These are phyloP conservation scores for Pleuronectes platessa DNA, from an alignment of 2,113 vertebrate genomes.

Conservation along the genomic window DNA sequence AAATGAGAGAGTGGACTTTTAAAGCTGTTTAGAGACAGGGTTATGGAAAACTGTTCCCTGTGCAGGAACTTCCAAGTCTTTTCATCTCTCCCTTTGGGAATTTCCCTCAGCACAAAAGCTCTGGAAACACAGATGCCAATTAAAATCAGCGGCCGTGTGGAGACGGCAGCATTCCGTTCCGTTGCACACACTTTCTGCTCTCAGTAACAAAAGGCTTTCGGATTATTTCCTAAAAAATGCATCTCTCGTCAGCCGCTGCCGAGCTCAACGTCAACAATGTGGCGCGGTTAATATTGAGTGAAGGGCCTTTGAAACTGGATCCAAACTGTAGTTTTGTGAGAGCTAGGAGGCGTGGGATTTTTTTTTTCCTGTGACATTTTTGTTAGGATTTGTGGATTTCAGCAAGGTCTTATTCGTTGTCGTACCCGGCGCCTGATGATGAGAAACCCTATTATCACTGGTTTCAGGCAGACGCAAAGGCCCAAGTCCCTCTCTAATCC, in stretches of 20 bases:
- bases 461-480: constrained; percentile 58
- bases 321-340: constrained; percentile 17
- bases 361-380: constrained; percentile 4
- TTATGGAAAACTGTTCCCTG: constrained; percentile 29
- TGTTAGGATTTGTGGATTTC: constrained; percentile 50
- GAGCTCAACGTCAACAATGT: constrained; percentile 24
- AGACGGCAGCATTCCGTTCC: constrained; percentile 24
- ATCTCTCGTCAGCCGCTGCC: constrained; percentile 24
- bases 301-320: constrained; percentile 33
- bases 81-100: constrained; percentile 52
- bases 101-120: constrained; percentile 33
- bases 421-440: constrained; percentile 25
- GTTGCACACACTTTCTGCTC: constrained; percentile 12
- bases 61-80: constrained; percentile 47
- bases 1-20: constrained; percentile 6
- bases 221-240: constrained; percentile 34
- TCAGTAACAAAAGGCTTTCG: constrained; percentile 27
- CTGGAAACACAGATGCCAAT: constrained; percentile 52
- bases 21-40: constrained; percentile 20
- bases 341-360: not conserved
- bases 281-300: constrained; percentile 29
- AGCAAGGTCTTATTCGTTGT: constrained; percentile 38
- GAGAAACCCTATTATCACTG: constrained; percentile 48
- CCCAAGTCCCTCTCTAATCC: constrained; percentile 57
- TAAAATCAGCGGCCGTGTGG: constrained; percentile 43